Evolutionary conservation across 2,797 vertebrate species (phyloP).

Genomic region (Molossus molossus): DNA sequence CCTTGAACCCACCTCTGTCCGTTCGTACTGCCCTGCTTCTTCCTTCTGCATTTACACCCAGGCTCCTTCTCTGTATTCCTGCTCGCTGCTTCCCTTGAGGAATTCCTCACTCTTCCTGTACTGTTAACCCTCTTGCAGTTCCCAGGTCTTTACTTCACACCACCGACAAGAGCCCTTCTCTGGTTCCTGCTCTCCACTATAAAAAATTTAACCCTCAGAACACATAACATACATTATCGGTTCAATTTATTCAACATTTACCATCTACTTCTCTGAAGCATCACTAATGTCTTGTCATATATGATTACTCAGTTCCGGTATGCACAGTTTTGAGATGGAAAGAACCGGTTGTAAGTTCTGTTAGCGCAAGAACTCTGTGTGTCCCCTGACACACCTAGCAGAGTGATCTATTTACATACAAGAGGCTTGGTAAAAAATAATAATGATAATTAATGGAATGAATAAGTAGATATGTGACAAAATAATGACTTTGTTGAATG

Average conservation of each 20-base stretch:
- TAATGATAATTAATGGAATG: not conserved
- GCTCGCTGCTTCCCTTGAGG: not conserved
- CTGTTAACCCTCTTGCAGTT: not conserved
- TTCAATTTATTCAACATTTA: not conserved
- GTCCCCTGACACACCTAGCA: not conserved
- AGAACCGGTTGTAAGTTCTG: not conserved
- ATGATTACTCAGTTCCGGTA: not conserved
- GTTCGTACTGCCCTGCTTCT: not conserved
- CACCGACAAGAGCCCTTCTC: not conserved
- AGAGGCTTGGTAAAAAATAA: not conserved
- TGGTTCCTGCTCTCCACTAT: not conserved
- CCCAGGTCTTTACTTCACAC: not conserved
- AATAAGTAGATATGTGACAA: not conserved
- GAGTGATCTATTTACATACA: not conserved
- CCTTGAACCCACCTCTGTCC: not conserved
- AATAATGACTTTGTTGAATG: constrained; percentile 13
- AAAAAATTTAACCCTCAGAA: not conserved
- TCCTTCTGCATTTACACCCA: not conserved
- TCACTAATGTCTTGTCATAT: not conserved
- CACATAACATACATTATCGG: not conserved
- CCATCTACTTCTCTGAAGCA: not conserved
- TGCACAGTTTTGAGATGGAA: not conserved
- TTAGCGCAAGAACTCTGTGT: not conserved
- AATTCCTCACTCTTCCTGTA: not conserved
- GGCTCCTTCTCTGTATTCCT: not conserved